Base-by-base conservation (phyloP, 2,113 vertebrate species). In the Dendrocopos noguchii region DNA sequence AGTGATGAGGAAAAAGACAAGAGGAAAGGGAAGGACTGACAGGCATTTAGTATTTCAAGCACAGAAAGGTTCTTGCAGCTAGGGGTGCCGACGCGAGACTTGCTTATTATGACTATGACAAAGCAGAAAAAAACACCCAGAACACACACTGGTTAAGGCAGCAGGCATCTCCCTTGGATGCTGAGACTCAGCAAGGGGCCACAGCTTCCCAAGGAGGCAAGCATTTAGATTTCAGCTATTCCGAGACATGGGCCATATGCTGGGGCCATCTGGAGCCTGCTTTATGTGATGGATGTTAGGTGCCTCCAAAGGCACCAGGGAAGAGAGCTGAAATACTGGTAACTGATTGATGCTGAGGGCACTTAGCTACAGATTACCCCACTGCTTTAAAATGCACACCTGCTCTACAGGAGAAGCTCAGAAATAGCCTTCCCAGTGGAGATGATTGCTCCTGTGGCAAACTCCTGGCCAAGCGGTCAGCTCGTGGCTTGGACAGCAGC, bases 41-140 rank as follows among this genome's bases (percentile, higher is more conserved):
- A 76, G 0, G 36, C 53, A 72, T 84, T 97, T 94, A 91, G 91
- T 93, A 96, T 97, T 97, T 95, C 93, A 96, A 94, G 91, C 97
- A 97, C 93, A 95, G 82, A 93, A 60, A 94, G 74, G 76, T 90
- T 95, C 84, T 87, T 87, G 74, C 91, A 94, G 84, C 73, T 84
- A 92, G 88, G 60, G 91, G 91, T 66, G 7, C 86, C 19, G 10
- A 95, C 92, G 84, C 2, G 29, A 93, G 96, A 93, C 93, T 95
- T 81, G 77, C 96, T 91, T 96, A 95, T 94, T 96, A 97, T 87
- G 92, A 87, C 93, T 96, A 97, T 98, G 97, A 98, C 97, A 96
- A 97, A 97, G 97, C 97, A 98, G 94, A 97, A 97, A 97, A 97
- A 96, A 96, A 93, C 42, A 39, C 16, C 56, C 34, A 91, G 95